Percentiles rank a stretch among this genome's conserved stretches.
Conservation (phyloP, 2,888 invertebrate genomes). For the Eudemis profundana region DNA sequence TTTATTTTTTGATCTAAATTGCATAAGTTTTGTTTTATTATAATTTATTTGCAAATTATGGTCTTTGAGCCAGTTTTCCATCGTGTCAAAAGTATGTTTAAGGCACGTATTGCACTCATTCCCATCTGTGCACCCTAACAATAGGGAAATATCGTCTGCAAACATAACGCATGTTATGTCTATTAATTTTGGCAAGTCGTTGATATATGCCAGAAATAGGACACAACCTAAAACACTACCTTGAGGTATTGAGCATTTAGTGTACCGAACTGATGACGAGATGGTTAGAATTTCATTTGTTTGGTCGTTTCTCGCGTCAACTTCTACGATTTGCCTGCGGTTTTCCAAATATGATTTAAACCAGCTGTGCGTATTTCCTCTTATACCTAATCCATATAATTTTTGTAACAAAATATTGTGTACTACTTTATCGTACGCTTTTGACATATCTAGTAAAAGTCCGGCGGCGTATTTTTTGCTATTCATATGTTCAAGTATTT, state of each 20-base stretch:
- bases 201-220: too few species aligned
- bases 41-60: conserved; percentile 6
- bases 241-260: background rate
- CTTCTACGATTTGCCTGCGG: background rate
- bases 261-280: background rate
- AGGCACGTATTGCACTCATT: background rate
- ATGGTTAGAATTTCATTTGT: background rate
- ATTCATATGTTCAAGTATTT: background rate
- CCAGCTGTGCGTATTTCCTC: conserved; percentile 5
- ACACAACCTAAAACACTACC: background rate
- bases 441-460: background rate
- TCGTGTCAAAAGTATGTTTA: background rate
- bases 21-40: too few species aligned
- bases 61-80: conserved; percentile 5
- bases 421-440: too few species aligned
- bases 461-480: conserved; percentile 1
- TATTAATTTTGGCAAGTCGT: background rate
- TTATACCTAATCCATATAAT: conserved; percentile 13
- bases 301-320: background rate
- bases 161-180: conserved; percentile 10
- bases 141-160: background rate
- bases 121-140: background rate
- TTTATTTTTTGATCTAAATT: too few species aligned
- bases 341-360: conserved; percentile 15
- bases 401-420: conserved; percentile 6